These are phyloP conservation scores for Chelmon rostratus DNA, from an alignment of 2,797 vertebrate species.

Conservation along the genomic window DNA sequence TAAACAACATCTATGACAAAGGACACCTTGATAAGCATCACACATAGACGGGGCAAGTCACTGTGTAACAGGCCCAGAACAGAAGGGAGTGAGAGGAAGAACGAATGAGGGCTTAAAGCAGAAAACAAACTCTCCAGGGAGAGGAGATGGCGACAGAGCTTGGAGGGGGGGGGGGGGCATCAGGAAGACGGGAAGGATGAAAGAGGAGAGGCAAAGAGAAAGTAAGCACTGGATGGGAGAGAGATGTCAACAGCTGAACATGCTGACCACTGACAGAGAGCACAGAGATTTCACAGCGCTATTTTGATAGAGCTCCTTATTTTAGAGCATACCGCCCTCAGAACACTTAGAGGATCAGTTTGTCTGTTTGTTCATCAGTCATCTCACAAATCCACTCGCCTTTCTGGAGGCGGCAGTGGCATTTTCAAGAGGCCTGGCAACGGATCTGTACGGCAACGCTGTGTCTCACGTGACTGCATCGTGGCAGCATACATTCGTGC, in stretches of 20 bases:
- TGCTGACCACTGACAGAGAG: conserved; percentile 66
- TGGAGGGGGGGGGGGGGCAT: neutral
- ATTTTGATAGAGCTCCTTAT: conserved; percentile 79
- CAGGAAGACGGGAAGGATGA: conserved; percentile 36
- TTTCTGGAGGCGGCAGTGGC: neutral
- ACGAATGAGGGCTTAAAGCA: conserved; percentile 19
- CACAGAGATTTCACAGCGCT: conserved; percentile 73
- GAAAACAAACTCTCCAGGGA: conserved; percentile 32
- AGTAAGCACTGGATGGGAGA: conserved; percentile 47
- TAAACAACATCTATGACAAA: conserved; percentile 68
- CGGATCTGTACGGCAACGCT: conserved; percentile 4
- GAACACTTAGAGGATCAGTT: conserved; percentile 61
- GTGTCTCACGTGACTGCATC: neutral
- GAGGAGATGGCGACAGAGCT: conserved; percentile 18
- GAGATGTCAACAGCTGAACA: conserved; percentile 82
- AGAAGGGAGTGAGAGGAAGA: conserved; percentile 34
- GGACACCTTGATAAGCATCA: conserved; percentile 61
- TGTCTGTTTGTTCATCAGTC: conserved; percentile 54
- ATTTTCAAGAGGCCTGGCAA: conserved; percentile 14
- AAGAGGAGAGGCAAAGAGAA: conserved; percentile 42
- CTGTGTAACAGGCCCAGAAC: conserved; percentile 16
- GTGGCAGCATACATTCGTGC: conserved; percentile 4
- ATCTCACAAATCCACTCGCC: conserved; percentile 34
- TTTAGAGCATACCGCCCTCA: conserved; percentile 63
- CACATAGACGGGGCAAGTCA: conserved; percentile 8